Conservation (phyloP, 2,797 vertebrate genomes). For the Hybognathus amarus region DNA sequence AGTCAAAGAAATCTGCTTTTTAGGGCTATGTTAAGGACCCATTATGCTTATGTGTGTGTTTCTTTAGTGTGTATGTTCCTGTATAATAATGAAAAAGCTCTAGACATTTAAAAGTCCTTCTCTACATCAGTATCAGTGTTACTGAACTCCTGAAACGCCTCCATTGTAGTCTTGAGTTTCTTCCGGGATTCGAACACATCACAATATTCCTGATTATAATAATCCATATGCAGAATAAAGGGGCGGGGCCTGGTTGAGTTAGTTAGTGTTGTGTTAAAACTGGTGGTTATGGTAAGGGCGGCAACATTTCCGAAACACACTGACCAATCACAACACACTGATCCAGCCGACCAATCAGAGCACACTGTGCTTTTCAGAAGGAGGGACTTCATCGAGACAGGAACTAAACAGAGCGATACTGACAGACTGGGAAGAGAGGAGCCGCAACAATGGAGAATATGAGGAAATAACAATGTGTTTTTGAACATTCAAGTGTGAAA, state of each 20-base stretch:
- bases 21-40: background rate
- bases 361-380: background rate
- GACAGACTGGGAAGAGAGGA: background rate
- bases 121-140: background rate
- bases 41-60: background rate
- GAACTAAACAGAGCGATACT: background rate
- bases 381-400: background rate
- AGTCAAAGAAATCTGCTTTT: too few species aligned
- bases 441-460: too few species aligned
- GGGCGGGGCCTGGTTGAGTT: background rate
- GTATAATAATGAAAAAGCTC: background rate
- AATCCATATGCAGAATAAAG: too few species aligned
- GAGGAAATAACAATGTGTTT: too few species aligned
- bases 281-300: background rate
- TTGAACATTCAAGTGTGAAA: background rate
- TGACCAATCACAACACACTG: background rate
- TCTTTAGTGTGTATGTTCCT: background rate
- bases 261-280: background rate
- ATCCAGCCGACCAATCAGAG: background rate
- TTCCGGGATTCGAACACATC: background rate
- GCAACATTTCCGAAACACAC: too few species aligned
- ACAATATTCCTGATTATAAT: background rate
- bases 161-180: background rate
- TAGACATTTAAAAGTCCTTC: background rate
- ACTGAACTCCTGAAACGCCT: background rate